Percentiles rank a stretch among this genome's conserved stretches.
These are phyloP conservation scores for Erpornis zantholeuca DNA, from an alignment of 2,113 vertebrate genomes.

Conservation along the genomic window DNA sequence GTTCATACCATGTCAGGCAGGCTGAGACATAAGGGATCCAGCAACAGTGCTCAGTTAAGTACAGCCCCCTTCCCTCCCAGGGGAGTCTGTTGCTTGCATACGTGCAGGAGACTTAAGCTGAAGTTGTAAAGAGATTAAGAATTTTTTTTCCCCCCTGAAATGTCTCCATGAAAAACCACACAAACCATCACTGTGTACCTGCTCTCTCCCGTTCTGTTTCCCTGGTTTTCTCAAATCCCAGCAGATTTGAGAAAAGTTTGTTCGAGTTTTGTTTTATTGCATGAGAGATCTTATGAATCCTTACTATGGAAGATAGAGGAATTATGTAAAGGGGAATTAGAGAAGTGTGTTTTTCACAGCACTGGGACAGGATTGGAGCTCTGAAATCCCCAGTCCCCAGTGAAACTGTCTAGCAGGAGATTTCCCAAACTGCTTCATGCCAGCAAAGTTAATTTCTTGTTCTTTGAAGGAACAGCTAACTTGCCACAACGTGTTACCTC, in stretches of 20 bases:
- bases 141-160: background rate
- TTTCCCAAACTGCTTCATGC: background rate
- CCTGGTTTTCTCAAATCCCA: background rate
- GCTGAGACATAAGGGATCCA: background rate
- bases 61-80: background rate
- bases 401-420: background rate
- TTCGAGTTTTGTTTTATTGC: background rate
- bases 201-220: background rate
- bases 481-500: conserved; percentile 47
- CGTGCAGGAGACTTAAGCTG: background rate
- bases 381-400: background rate
- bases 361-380: background rate
- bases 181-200: background rate
- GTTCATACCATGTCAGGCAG: background rate
- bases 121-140: conserved; percentile 38
- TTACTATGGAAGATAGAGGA: background rate
- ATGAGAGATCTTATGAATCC: background rate
- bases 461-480: conserved; percentile 38
- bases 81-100: background rate
- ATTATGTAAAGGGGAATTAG: conserved; percentile 2
- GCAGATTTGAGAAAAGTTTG: background rate
- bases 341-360: background rate
- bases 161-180: background rate
- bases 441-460: conserved; percentile 22
- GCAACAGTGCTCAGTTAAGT: background rate